phyloP scores from a whole-genome alignment of 2,113 vertebrate genomes.

The Ursus arctos region DNA sequence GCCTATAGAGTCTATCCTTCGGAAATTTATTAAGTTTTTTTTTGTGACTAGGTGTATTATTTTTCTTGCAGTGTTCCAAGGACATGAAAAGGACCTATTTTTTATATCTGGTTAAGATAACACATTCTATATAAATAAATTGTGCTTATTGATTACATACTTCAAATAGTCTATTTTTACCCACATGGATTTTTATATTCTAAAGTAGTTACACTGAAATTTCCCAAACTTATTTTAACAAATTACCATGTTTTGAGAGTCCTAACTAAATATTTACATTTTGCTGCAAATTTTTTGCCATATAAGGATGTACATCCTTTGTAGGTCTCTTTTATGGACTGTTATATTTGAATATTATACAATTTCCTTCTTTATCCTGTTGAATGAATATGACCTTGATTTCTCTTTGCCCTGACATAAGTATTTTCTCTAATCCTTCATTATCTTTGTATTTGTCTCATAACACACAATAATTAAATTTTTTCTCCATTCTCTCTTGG shows the following conservation, averaged over 20 bases:
- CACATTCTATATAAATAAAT: background rate
- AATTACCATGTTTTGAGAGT: background rate
- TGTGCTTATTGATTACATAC: background rate
- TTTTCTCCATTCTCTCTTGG: background rate
- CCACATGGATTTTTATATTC: background rate
- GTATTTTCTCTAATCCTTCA: background rate
- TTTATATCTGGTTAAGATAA: slow-evolving; percentile 22
- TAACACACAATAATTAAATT: background rate
- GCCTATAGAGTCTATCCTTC: background rate
- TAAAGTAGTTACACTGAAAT: background rate
- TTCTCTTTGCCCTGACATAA: background rate
- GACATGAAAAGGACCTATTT: background rate
- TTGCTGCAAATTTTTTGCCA: background rate
- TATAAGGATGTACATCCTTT: background rate
- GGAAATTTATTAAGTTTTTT: background rate
- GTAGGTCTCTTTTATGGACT: background rate
- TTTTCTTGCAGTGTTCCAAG: background rate
- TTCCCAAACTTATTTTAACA: slow-evolving; percentile 42
- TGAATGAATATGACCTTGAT: background rate
- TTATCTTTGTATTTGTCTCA: background rate
- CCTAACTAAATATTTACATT: background rate
- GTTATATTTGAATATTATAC: background rate
- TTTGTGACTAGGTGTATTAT: background rate
- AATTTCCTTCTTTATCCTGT: background rate
- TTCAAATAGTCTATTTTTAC: slow-evolving; percentile 12